Evolutionary conservation across 2,797 vertebrate species (phyloP), one percentile per base, ranked within the genome.

Genomic region (Setipinna tenuifilis): DNA sequence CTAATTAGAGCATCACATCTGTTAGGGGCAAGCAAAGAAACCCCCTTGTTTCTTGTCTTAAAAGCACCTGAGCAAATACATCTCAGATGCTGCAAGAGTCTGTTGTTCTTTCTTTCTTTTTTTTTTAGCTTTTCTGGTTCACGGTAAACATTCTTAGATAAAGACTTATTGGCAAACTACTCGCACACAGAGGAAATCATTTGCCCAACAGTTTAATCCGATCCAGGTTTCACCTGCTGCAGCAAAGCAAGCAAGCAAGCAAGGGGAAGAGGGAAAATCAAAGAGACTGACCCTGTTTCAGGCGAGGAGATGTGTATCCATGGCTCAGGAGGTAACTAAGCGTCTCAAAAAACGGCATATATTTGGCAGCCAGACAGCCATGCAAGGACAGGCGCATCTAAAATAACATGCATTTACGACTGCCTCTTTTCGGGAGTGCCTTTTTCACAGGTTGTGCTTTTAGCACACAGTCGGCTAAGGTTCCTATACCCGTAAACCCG

Each of bases 1-100:
- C 88, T 88, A 85, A 86, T 86, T 68, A 88, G 89, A 89, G 85
- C 87, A 89, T 93, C 92, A 92, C 93, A 94, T 93, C 89, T 94
- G 93, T 92, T 93, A 91, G 92, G 88, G 93, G 92, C 87, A 87
- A 84, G 88, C 87, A 88, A 89, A 87, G 89, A 14, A 87, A 84
- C 83, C 88, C 31, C 88, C 31, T 35, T 41, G 6, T 75, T 19
- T 10, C 28, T 41, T 41, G 68, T 28, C 17, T 41, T 54, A 75
- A 75, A 17, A 10, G 88, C 57, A 48, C 82, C 84, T 50, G 75
- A 85, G 83, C 84, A 83, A 86, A 80, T 81, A n/a, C 85, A 16
- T 14, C 28, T 41, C 68, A 75, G 68, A 14, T 28, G 23, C 23
- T 35, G 46, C 65, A 14, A 71, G 31, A 71, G 3, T 14, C 25